A percentile compares a stretch with the other conserved stretches of the same genome.
phyloP scores from a whole-genome alignment of 2,888 invertebrate species.

The Megalurothrips usitatus region DNA sequence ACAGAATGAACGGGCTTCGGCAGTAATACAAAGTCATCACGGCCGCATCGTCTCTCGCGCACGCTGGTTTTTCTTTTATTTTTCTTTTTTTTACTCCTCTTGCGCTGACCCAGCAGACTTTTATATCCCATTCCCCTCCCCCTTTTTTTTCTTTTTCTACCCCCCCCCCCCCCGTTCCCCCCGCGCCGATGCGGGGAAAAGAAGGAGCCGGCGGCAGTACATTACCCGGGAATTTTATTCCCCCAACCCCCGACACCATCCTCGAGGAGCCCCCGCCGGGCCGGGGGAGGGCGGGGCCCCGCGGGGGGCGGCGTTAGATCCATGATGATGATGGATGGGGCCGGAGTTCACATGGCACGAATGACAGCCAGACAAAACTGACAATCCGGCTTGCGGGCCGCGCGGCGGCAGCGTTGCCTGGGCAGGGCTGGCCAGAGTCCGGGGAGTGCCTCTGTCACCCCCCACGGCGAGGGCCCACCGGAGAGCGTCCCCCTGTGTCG shows the following conservation, averaged over 20 bases:
- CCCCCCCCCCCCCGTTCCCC: too few species aligned
- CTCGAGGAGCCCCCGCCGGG: too few species aligned
- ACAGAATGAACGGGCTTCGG: background rate
- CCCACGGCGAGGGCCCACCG: too few species aligned
- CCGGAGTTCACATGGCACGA: constrained; percentile 6
- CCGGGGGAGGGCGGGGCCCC: too few species aligned
- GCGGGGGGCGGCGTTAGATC: background rate
- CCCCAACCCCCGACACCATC: background rate
- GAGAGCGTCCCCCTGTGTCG: too few species aligned
- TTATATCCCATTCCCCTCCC: background rate
- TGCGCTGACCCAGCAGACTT: background rate
- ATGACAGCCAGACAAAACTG: constrained; percentile 8
- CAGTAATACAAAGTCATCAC: background rate
- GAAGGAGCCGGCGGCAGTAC: background rate
- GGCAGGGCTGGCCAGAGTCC: background rate
- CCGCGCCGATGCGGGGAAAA: background rate
- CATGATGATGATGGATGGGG: background rate
- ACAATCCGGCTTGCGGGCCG: background rate
- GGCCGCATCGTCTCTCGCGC: background rate
- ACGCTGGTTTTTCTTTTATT: background rate
- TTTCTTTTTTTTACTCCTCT: background rate
- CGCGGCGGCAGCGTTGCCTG: background rate
- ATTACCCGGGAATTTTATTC: constrained; percentile 4
- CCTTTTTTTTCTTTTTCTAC: background rate
- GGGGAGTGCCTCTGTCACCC: too few species aligned